Percentiles rank a stretch among this genome's conserved stretches.
These are phyloP conservation scores for Lithobates sylvaticus DNA, from an alignment of 2,797 vertebrate species.

Conservation along the genomic window DNA sequence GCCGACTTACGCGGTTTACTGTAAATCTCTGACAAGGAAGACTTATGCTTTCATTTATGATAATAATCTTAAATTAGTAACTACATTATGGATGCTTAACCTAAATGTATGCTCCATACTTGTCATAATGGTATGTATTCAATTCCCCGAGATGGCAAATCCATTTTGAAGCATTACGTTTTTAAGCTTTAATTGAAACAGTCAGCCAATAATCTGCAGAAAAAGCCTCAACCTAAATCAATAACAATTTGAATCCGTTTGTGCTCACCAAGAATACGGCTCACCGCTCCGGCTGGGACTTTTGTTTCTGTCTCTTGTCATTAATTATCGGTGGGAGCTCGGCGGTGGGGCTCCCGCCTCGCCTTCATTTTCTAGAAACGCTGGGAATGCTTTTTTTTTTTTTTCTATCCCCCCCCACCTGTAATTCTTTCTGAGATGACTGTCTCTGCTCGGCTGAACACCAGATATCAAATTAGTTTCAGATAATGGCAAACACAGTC, in stretches of 20 bases:
- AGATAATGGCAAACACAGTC: constrained; percentile 53
- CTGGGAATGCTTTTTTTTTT: constrained; percentile 22
- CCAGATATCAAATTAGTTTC: constrained; percentile 60
- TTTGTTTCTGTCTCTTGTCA: constrained; percentile 49
- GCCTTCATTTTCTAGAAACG: constrained; percentile 14
- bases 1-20: constrained; percentile 19
- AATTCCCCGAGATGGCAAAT: constrained; percentile 45
- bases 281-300: constrained; percentile 31
- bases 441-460: constrained; percentile 47
- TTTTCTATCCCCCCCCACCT: background rate
- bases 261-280: constrained; percentile 50
- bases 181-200: constrained; percentile 61
- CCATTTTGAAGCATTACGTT: constrained; percentile 53
- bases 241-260: constrained; percentile 48
- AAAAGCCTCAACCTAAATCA: constrained; percentile 31
- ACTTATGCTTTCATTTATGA: constrained; percentile 23
- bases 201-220: constrained; percentile 51
- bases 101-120: constrained; percentile 54
- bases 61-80: constrained; percentile 17
- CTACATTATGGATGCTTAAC: constrained; percentile 58
- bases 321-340: constrained; percentile 48
- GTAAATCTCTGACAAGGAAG: constrained; percentile 52
- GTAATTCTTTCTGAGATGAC: constrained; percentile 39
- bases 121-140: constrained; percentile 37
- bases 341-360: constrained; percentile 13